A percentile compares a stretch with the other conserved stretches of the same genome.
phyloP scores from a whole-genome alignment of 2,113 vertebrate species.

The Sebastes fasciatus region DNA sequence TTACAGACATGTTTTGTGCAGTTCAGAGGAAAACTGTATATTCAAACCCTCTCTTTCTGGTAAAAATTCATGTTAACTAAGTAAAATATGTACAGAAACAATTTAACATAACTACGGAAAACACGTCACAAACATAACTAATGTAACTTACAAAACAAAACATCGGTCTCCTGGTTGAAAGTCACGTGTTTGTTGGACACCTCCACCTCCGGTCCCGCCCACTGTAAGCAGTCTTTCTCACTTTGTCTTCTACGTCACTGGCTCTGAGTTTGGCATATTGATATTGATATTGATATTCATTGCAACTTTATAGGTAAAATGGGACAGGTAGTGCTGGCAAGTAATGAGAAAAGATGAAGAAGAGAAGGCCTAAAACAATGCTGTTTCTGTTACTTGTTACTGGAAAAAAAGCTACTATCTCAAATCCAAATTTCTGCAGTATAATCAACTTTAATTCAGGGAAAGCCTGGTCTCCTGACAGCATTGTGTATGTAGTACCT shows the following conservation, averaged over 20 bases:
- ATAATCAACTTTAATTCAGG: neutral
- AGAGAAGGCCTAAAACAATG: neutral
- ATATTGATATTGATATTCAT: no score
- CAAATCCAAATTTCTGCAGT: neutral
- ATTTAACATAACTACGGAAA: no score
- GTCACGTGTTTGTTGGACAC: no score
- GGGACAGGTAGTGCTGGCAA: neutral
- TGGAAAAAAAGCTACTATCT: neutral
- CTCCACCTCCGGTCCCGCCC: no score
- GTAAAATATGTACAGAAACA: no score
- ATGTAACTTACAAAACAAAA: no score
- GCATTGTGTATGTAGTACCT: neutral
- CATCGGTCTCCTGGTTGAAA: no score
- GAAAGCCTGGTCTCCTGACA: neutral
- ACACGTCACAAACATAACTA: no score
- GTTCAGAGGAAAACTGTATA: neutral
- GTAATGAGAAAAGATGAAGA: neutral
- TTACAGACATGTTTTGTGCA: neutral
- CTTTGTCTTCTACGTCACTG: no score
- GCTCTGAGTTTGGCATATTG: no score
- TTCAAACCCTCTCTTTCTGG: neutral
- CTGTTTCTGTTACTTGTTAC: neutral
- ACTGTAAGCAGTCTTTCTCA: no score
- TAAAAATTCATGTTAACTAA: neutral
- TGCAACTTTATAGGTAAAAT: neutral